Evolutionary conservation across 2,888 invertebrate species (phyloP).

Genomic region (Netelia virgata): DNA sequence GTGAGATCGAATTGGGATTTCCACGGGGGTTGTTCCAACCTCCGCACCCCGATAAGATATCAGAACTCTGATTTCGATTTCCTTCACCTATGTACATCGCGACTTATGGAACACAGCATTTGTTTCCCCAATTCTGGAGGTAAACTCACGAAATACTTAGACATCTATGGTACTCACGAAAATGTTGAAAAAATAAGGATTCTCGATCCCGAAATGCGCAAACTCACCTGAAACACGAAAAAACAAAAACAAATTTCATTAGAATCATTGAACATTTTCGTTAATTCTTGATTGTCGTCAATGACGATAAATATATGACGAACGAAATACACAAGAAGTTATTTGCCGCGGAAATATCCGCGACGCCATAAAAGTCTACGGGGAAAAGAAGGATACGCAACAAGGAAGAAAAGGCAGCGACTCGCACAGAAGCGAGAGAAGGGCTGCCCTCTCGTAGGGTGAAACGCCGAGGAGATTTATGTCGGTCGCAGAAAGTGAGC

Average conservation of each 20-base stretch:
- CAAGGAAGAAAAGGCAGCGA: background rate
- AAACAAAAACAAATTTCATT: conserved; percentile 69
- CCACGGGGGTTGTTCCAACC: conserved; percentile 48
- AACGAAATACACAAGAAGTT: background rate
- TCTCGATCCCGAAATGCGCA: conserved; percentile 23
- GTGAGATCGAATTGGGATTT: conserved; percentile 81
- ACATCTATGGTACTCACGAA: conserved; percentile 49
- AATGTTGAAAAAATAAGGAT: background rate
- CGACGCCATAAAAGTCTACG: conserved; percentile 33
- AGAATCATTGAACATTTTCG: conserved; percentile 40
- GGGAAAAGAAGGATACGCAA: conserved; percentile 35
- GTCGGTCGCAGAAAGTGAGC: conserved; percentile 50
- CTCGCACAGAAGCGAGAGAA: conserved; percentile 4
- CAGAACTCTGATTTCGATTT: conserved; percentile 56
- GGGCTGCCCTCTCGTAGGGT: conserved; percentile 46
- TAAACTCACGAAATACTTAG: background rate
- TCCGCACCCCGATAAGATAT: conserved; percentile 1
- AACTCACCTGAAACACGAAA: conserved; percentile 82
- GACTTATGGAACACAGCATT: conserved; percentile 17
- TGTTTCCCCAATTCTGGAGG: background rate
- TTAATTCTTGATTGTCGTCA: conserved; percentile 1
- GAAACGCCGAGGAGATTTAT: conserved; percentile 72
- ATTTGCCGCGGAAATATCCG: conserved; percentile 4
- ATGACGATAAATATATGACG: conserved; percentile 8
- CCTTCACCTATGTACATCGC: conserved; percentile 41